Conservation (phyloP, 2,888 invertebrate genomes). For the Platycheirus rosarum region DNA sequence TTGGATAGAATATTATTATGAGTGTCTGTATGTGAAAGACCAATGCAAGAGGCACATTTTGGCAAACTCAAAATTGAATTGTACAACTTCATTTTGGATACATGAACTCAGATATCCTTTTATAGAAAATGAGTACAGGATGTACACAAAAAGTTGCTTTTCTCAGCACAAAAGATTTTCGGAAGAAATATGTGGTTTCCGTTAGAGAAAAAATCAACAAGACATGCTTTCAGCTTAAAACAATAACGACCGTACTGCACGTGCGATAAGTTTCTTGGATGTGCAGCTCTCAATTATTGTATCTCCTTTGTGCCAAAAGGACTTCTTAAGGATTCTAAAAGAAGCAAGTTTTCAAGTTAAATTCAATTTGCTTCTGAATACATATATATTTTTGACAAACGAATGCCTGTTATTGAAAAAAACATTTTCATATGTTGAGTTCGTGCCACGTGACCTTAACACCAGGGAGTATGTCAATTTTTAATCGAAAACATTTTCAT, state of each 20-base stretch:
- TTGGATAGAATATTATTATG: background rate
- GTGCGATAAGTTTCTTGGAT: slow-evolving; percentile 4
- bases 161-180: background rate
- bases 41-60: background rate
- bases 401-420: background rate
- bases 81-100: background rate
- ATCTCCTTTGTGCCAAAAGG: background rate
- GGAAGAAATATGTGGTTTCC: background rate
- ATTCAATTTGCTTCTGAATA: slow-evolving; percentile 9
- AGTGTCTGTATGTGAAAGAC: background rate
- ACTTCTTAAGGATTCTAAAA: background rate
- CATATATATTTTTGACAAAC: background rate
- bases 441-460: no score
- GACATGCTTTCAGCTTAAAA: slow-evolving; percentile 23
- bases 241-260: slow-evolving; percentile 10
- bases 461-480: no score
- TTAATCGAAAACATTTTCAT: no score
- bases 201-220: background rate
- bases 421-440: slow-evolving; percentile 10
- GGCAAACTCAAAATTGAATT: slow-evolving; percentile 50
- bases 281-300: slow-evolving; percentile 22
- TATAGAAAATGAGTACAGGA: background rate
- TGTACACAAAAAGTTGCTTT: background rate
- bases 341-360: background rate
- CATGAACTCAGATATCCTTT: slow-evolving; percentile 14